Percentiles rank a stretch among this genome's conserved stretches.
phyloP scores from a whole-genome alignment of 2,888 invertebrate species.

The Pheosia tremula region DNA sequence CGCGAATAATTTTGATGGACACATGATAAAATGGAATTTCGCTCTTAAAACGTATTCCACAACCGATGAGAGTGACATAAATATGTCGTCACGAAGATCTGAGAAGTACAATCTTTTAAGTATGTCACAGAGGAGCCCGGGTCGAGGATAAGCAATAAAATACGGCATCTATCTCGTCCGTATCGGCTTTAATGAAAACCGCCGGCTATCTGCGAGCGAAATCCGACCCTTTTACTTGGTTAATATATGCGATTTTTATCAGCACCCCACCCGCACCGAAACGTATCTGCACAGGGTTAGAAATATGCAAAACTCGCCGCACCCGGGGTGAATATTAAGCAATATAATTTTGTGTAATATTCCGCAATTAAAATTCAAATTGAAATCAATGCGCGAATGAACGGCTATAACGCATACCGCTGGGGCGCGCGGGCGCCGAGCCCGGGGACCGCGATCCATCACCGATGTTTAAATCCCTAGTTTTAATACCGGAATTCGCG shows the following conservation, averaged over 20 bases:
- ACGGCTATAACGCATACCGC: constrained; percentile 45
- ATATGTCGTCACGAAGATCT: constrained; percentile 44
- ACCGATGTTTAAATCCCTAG: constrained; percentile 30
- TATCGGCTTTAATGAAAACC: constrained; percentile 76
- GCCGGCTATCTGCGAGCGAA: constrained; percentile 58
- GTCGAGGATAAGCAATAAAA: constrained; percentile 64
- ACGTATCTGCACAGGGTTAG: constrained; percentile 66
- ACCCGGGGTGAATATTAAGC: constrained; percentile 80
- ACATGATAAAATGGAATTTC: not conserved
- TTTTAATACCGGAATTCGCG: constrained; percentile 35
- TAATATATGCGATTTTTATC: constrained; percentile 81
- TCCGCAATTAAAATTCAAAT: constrained; percentile 85
- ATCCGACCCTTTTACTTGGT: constrained; percentile 58
- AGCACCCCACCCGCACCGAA: constrained; percentile 52
- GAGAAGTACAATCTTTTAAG: constrained; percentile 51
- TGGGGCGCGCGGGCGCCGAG: constrained; percentile 14
- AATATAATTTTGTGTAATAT: constrained; percentile 84
- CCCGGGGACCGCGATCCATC: constrained; percentile 13
- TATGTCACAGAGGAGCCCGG: constrained; percentile 43
- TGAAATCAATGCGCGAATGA: constrained; percentile 83
- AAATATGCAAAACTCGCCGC: constrained; percentile 81
- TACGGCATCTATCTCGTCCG: constrained; percentile 65
- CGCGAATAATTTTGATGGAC: constrained; percentile 2
- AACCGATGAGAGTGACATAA: constrained; percentile 48
- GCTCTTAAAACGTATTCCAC: constrained; percentile 25